Percentiles rank a stretch among this genome's conserved stretches.
Evolutionary conservation across 2,888 invertebrate genomes (phyloP).

Genomic region (Elegia similella): DNA sequence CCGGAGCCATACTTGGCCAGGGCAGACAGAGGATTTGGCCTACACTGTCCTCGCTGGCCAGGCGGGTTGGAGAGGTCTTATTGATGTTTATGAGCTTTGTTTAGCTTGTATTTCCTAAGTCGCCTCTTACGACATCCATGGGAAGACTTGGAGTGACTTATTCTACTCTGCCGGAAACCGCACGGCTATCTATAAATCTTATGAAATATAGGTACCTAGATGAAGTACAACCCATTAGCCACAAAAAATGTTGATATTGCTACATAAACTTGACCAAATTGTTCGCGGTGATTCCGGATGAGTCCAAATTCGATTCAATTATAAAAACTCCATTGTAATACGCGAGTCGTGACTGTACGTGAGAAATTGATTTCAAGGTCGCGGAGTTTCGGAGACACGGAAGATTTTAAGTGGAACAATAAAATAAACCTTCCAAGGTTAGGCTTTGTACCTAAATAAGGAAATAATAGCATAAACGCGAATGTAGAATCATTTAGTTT

Average conservation of each 20-base stretch:
- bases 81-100: too few species aligned
- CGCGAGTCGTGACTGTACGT: conserved; percentile 38
- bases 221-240: background rate
- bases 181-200: too few species aligned
- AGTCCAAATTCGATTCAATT: conserved; percentile 30
- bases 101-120: too few species aligned
- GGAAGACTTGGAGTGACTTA: too few species aligned
- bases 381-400: conserved; percentile 15
- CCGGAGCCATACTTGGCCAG: too few species aligned
- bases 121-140: too few species aligned
- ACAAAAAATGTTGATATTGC: background rate
- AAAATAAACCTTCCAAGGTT: conserved; percentile 25
- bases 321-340: conserved; percentile 38
- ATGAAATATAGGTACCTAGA: background rate
- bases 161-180: too few species aligned
- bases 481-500: background rate
- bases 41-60: too few species aligned
- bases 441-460: conserved; percentile 32
- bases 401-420: conserved; percentile 25
- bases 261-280: conserved; percentile 4
- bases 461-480: conserved; percentile 20
- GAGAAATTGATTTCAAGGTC: conserved; percentile 48
- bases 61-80: too few species aligned
- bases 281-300: conserved; percentile 18
- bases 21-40: too few species aligned